These are phyloP conservation scores for Nineta flava DNA, from an alignment of 2,888 invertebrate genomes.

Conservation along the genomic window DNA sequence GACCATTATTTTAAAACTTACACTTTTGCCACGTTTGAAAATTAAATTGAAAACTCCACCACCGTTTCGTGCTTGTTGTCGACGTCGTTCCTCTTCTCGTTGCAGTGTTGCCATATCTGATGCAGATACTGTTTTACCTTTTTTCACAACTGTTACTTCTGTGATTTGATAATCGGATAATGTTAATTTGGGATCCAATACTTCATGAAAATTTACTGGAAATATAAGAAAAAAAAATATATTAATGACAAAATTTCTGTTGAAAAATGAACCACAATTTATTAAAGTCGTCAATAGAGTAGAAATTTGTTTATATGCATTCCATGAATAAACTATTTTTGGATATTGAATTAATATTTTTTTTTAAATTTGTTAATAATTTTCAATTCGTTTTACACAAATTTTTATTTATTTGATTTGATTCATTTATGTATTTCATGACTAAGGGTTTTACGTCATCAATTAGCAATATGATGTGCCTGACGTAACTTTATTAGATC, in stretches of 20 bases:
- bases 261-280: not conserved
- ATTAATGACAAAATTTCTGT: not conserved
- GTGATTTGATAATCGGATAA: conserved; percentile 47
- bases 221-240: conserved; percentile 10
- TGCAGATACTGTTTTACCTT: conserved; percentile 29
- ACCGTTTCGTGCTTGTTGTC: conserved; percentile 30
- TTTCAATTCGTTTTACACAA: too few species aligned
- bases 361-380: too few species aligned
- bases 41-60: conserved; percentile 36
- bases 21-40: conserved; percentile 29
- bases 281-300: too few species aligned
- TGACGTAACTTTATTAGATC: too few species aligned
- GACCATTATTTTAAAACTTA: conserved; percentile 18
- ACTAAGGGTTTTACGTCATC: too few species aligned
- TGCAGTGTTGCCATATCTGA: conserved; percentile 38
- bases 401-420: too few species aligned
- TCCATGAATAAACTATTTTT: too few species aligned
- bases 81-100: conserved; percentile 37
- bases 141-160: conserved; percentile 43
- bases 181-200: conserved; percentile 37
- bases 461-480: too few species aligned
- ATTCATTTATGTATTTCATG: too few species aligned
- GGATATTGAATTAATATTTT: too few species aligned
- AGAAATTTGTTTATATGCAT: too few species aligned
- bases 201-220: conserved; percentile 40